Evolutionary conservation across 2,113 vertebrate species (phyloP), one percentile per base, ranked within the genome.

Genomic region (Peromyscus polionotus): DNA sequence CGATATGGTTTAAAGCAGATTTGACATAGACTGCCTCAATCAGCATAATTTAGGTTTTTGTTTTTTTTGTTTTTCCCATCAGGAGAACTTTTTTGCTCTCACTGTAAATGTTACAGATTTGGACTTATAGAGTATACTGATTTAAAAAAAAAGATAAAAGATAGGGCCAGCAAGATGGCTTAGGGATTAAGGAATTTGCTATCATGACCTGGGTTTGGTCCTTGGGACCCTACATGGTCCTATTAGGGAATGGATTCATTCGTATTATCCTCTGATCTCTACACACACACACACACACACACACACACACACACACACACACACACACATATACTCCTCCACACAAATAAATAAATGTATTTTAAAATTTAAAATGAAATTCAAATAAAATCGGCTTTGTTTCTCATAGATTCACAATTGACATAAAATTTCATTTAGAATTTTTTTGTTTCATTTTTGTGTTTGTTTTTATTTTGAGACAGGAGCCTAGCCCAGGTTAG

Each of bases 391-490:
- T 89, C n/a, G 89, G n/a, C 31, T 94, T 16, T 68, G 33, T 94
- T 95, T 96, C 17, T 97, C 57, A 94, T 79, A 80, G 48, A n/a
- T 87, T 67, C 57, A 83, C 80, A 94, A 68, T 33, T 26, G 28
- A 45, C 16, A 19, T 85, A 33, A 65, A 45, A 45, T 85, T 65
- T 45, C 39, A 85, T 31, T 61, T 45, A 85, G n/a, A 45, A 84
- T 63, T 16, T 17, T 19, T 63, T 84, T 63, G 57, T 85, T 63
- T 63, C 22, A 42, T 19, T 42, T 63, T 45, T 84, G 59, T 45
- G 12, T 84, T 84, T 63, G 36, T 57, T 84, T 84, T 85, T 45
- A 65, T 65, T 85, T 85, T 85, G 59, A 65, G 39, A 19, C 83
- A 45, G 4, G 39, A 85, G 7, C 26, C 28, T 85, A 65, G 39